These are phyloP conservation scores for Diadema setosum DNA, from an alignment of 35 echinoderm and acorn worm species.

Conservation along the genomic window DNA sequence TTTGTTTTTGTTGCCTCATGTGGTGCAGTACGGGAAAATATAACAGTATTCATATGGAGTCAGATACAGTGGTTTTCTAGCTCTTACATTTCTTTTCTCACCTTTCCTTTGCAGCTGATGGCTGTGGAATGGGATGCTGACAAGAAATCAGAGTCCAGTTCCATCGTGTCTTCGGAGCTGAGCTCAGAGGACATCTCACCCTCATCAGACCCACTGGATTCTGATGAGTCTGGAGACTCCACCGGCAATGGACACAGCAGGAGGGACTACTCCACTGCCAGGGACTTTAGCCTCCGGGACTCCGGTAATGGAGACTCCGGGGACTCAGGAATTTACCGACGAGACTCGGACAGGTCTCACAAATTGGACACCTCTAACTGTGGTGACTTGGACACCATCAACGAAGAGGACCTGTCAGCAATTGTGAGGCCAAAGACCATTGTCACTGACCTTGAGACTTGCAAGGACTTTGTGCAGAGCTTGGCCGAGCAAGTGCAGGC, in stretches of 20 bases:
- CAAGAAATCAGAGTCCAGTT: constrained; percentile 80
- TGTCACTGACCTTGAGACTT: constrained; percentile 56
- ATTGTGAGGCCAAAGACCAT: constrained; percentile 23
- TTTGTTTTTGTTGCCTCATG: too few relatives aligned
- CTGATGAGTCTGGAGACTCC: constrained; percentile 34
- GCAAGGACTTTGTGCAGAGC: constrained; percentile 77
- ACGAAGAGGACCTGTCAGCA: constrained; percentile 27
- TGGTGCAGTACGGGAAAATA: too few relatives aligned
- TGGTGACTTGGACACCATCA: constrained; percentile 51
- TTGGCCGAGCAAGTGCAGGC: constrained; percentile 73
- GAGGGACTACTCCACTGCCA: neutral
- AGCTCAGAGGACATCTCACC: constrained; percentile 61
- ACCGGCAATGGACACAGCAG: neutral
- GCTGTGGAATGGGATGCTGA: constrained; percentile 80
- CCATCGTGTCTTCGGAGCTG: constrained; percentile 48
- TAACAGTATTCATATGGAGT: too few relatives aligned
- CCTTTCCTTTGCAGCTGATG: constrained; percentile 43
- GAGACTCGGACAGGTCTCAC: constrained; percentile 2
- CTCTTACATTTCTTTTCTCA: neutral
- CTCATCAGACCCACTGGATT: constrained; percentile 50
- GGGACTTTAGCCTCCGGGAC: neutral
- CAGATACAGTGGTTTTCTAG: too few relatives aligned
- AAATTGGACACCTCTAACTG: constrained; percentile 38
- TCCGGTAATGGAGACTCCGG: neutral
- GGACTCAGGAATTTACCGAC: neutral